A percentile compares a stretch with the other conserved stretches of the same genome.
These are phyloP conservation scores for Subanguina moxae DNA, from an alignment of 1,140 invertebrate genomes.

Conservation along the genomic window DNA sequence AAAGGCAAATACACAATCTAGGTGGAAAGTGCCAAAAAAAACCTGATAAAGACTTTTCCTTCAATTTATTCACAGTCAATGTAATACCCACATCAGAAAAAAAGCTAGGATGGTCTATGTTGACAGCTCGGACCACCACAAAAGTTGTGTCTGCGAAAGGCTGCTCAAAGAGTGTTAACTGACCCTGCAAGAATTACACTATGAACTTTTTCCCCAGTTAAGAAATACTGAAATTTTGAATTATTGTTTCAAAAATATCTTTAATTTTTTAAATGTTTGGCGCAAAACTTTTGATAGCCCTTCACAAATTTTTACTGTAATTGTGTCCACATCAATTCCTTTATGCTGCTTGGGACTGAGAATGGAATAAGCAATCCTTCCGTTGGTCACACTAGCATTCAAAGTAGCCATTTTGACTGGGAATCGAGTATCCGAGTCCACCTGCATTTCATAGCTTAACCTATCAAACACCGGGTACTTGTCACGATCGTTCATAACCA, in stretches of 20 bases:
- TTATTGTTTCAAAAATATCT: no score
- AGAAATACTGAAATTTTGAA: no score
- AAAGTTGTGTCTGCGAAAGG: constrained; percentile 37
- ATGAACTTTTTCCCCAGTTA: no score
- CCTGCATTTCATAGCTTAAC: constrained; percentile 50
- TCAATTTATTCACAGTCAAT: constrained; percentile 7
- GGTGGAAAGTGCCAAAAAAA: no score
- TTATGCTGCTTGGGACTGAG: constrained; percentile 9
- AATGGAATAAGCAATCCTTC: constrained; percentile 31
- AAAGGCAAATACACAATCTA: constrained; percentile 4
- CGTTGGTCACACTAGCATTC: constrained; percentile 24
- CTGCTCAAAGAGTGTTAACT: constrained; percentile 41
- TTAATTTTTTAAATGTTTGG: no score
- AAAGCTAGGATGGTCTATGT: constrained; percentile 41
- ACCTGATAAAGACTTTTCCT: no score
- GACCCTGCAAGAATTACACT: constrained; percentile 38
- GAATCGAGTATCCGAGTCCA: constrained; percentile 23
- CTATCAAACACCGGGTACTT: constrained; percentile 56
- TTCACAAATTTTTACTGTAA: constrained; percentile 34
- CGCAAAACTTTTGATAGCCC: constrained; percentile 6
- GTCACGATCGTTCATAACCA: constrained; percentile 53
- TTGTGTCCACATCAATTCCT: constrained; percentile 36
- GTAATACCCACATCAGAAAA: constrained; percentile 50
- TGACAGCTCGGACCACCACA: constrained; percentile 53
- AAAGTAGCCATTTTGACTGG: constrained; percentile 25